phyloP scores from a whole-genome alignment of 37 sponge, comb jelly and placozoan genomes.

The Beroe ovata region DNA sequence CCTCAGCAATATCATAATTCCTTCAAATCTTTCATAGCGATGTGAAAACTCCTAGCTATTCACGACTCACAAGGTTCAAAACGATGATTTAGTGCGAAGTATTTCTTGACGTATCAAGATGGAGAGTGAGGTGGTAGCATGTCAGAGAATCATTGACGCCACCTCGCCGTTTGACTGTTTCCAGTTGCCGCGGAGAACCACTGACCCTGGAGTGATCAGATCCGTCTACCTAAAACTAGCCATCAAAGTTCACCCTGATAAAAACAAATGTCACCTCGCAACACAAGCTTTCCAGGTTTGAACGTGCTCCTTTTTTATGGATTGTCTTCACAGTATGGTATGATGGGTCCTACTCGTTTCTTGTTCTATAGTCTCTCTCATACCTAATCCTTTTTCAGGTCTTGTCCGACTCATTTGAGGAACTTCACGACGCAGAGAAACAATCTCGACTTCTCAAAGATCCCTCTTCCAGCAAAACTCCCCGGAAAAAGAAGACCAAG shows the following conservation, averaged over 20 bases:
- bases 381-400: neutral
- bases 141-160: slow-evolving; percentile 28
- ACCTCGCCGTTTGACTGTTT: slow-evolving; percentile 32
- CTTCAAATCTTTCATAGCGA: no score
- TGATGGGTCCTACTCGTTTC: no score
- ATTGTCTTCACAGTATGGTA: no score
- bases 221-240: slow-evolving; percentile 20
- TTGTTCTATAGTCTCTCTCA: no score
- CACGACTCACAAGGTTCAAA: no score
- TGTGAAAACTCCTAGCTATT: no score
- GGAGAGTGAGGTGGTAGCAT: slow-evolving; percentile 11
- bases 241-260: slow-evolving; percentile 46
- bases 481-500: neutral
- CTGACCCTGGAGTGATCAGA: slow-evolving; percentile 3
- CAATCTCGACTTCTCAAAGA: slow-evolving; percentile 5
- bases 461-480: neutral
- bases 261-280: slow-evolving; percentile 48
- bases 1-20: no score
- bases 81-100: no score
- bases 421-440: slow-evolving; percentile 33
- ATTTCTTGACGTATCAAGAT: no score
- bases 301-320: no score
- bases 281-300: slow-evolving; percentile 47
- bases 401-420: slow-evolving; percentile 51
- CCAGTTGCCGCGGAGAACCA: neutral